A percentile compares a stretch with the other conserved stretches of the same genome.
These are phyloP conservation scores for Cheilinus undulatus DNA, from an alignment of 2,113 vertebrate species.

Conservation along the genomic window DNA sequence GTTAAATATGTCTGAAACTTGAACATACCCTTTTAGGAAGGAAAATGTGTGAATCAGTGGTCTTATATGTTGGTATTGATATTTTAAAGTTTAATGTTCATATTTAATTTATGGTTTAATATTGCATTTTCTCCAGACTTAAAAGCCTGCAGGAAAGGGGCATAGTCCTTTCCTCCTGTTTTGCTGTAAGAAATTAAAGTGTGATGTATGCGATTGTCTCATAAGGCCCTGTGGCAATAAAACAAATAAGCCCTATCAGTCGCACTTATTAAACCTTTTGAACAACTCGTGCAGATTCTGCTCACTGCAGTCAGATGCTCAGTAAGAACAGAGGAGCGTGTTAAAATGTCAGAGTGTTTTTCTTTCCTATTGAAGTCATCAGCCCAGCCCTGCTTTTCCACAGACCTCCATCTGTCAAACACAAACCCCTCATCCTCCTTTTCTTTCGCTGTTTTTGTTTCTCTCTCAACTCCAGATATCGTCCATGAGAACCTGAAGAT, in stretches of 20 bases:
- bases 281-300: neutral
- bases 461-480: constrained; percentile 85
- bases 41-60: too few species aligned
- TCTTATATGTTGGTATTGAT: too few species aligned
- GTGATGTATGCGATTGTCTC: constrained; percentile 36
- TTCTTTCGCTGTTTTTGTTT: neutral
- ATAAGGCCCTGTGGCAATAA: too few species aligned
- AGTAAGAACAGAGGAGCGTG: constrained; percentile 5
- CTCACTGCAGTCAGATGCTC: neutral
- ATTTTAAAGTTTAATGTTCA: constrained; percentile 25
- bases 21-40: too few species aligned
- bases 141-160: neutral
- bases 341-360: constrained; percentile 32
- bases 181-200: constrained; percentile 13
- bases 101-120: too few species aligned
- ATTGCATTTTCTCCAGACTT: too few species aligned
- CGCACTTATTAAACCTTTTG: constrained; percentile 25
- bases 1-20: too few species aligned
- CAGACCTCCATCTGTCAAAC: constrained; percentile 25
- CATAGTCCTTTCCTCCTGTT: constrained; percentile 20
- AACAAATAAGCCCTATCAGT: constrained; percentile 37
- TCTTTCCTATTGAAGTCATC: constrained; percentile 29
- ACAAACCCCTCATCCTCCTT: neutral
- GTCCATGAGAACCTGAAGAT: constrained; percentile 98
- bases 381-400: constrained; percentile 14